Evolutionary conservation across 2,888 invertebrate species (phyloP).

Genomic region (Drosophila mercatorum): DNA sequence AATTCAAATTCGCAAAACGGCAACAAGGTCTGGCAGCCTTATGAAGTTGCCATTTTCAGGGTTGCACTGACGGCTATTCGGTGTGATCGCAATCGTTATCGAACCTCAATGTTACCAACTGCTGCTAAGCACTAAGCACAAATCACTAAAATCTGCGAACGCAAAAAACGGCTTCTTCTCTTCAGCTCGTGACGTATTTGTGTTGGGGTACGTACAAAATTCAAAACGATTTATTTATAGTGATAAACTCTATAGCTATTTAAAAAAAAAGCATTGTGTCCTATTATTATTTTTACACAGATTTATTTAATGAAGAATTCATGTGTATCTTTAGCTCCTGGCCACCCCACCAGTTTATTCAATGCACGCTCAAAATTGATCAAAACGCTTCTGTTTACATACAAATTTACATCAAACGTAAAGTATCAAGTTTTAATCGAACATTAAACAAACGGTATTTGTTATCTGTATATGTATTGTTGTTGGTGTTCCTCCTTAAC

Average conservation of each 20-base stretch:
- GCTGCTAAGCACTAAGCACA: background rate
- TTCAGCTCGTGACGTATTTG: constrained; percentile 13
- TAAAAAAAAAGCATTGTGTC: constrained; percentile 54
- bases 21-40: constrained; percentile 7
- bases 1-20: constrained; percentile 30
- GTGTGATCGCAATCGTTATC: constrained; percentile 29
- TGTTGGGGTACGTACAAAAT: constrained; percentile 26
- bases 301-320: constrained; percentile 47
- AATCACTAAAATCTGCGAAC: constrained; percentile 2
- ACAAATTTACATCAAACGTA: constrained; percentile 57
- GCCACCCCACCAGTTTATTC: constrained; percentile 40
- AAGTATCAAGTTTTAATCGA: constrained; percentile 59
- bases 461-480: constrained; percentile 51
- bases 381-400: constrained; percentile 51
- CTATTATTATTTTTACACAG: constrained; percentile 54
- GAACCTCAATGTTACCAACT: background rate
- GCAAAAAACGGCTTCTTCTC: constrained; percentile 10
- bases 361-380: constrained; percentile 55
- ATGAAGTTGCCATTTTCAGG: background rate
- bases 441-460: constrained; percentile 58
- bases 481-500: constrained; percentile 88
- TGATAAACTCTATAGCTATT: constrained; percentile 41
- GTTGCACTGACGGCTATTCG: constrained; percentile 1
- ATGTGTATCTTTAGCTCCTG: constrained; percentile 40
- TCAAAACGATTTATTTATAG: constrained; percentile 36